Conservation (phyloP, 2,888 invertebrate genomes). For the Cancer borealis region DNA sequence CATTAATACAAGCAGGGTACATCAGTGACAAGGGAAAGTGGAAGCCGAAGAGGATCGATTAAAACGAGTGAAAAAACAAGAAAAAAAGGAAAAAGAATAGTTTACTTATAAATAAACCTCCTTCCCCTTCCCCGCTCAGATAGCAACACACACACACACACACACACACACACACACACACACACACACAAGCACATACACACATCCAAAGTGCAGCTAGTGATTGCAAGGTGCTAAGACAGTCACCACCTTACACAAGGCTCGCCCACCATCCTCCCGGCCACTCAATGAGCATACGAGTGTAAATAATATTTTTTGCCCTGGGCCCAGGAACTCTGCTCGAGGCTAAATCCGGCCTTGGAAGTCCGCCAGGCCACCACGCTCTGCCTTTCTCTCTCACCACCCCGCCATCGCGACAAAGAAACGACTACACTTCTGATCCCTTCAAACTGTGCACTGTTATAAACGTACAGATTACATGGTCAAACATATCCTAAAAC, state of each 20-base stretch:
- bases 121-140: not conserved
- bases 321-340: conserved; percentile 59
- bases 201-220: not conserved
- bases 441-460: no score
- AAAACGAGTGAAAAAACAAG: not conserved
- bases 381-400: not conserved
- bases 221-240: not conserved
- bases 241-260: conserved; percentile 57
- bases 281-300: conserved; percentile 66
- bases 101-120: not conserved
- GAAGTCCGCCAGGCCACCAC: conserved; percentile 63
- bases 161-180: conserved; percentile 37
- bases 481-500: not conserved
- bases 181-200: conserved; percentile 24
- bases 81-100: not conserved
- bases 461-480: not conserved
- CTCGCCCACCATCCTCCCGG: conserved; percentile 21
- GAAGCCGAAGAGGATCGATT: not conserved
- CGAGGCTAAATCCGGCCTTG: conserved; percentile 70
- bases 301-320: conserved; percentile 46
- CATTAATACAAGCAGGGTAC: not conserved
- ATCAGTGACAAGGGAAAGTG: not conserved
- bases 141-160: not conserved
- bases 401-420: conserved; percentile 49
- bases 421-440: not conserved